These are phyloP conservation scores for Distichodus sexfasciatus DNA, from an alignment of 2,797 vertebrate species.

Conservation along the genomic window DNA sequence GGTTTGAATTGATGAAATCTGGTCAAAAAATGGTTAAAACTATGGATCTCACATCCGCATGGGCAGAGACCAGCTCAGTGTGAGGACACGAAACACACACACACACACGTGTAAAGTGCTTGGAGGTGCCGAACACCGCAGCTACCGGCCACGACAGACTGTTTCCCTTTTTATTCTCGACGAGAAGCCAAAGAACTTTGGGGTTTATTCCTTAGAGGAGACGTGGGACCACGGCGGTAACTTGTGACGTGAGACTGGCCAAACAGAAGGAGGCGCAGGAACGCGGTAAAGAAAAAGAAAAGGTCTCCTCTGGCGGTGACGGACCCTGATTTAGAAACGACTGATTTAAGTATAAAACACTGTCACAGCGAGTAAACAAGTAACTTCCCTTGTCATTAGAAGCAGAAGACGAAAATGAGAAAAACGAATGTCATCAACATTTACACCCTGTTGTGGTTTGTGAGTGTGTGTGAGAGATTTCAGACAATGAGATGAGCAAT, in stretches of 20 bases:
- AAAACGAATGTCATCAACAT: background rate
- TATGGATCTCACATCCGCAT: background rate
- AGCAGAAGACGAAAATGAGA: background rate
- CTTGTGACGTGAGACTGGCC: background rate
- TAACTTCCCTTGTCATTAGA: background rate
- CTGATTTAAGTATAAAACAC: background rate
- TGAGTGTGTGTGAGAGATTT: slow-evolving; percentile 18
- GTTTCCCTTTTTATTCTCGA: slow-evolving; percentile 13
- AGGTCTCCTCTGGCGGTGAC: background rate
- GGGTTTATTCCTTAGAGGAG: background rate
- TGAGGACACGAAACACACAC: background rate
- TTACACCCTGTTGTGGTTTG: slow-evolving; percentile 22
- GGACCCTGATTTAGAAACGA: background rate
- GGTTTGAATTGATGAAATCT: background rate
- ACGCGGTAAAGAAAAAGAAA: too few species aligned
- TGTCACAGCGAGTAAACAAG: background rate
- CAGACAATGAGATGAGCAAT: slow-evolving; percentile 41
- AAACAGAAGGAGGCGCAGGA: too few species aligned
- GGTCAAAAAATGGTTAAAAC: background rate
- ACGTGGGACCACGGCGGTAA: background rate
- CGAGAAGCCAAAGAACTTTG: background rate
- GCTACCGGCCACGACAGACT: background rate
- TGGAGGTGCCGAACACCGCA: slow-evolving; percentile 10
- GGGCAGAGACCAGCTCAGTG: slow-evolving; percentile 36
- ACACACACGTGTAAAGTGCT: slow-evolving; percentile 20